Evolutionary conservation across 2,113 vertebrate genomes (phyloP), one percentile per base, ranked within the genome.

Genomic region (Lepisosteus osseus): DNA sequence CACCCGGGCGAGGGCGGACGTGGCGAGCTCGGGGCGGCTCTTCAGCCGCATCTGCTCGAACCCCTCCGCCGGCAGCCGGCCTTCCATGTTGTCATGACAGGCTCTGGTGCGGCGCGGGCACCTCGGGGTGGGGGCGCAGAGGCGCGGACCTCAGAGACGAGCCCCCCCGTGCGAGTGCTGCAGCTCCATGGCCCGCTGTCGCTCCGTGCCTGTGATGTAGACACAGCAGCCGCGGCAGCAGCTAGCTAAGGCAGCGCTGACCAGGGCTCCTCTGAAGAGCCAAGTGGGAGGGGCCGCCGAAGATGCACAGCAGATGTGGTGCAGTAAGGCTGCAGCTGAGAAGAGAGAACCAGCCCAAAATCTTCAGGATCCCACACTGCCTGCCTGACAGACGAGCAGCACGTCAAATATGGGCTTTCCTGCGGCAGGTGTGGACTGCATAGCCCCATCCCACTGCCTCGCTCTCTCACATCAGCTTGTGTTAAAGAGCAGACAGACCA

Each of bases 21-120:
- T 82, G 55, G 89, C 85, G 56, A 86, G 88, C 74, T 80, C 86
- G 74, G 83, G 86, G 86, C 80, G 85, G 87, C 79, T 89, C 80
- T 89, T 90, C 82, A 87, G 85, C 86, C 83, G 90, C 93, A 92
- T 80, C 86, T 90, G 79, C 79, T 95, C 94, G 54, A 87, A 93
- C 74, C 91, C 87, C 83, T 89, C 87, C 45, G 81, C 81, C 63
- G 83, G 84, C 83, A 92, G 73, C 87, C 91, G 89, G 85, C 92
- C 83, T 83, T 95, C 93, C 94, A 94, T 94, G 29, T 86, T 85
- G 80, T 82, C 84, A 86, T 87, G 84, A 86, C 82, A 79, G 74
- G 85, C 85, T 75, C 81, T 76, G 82, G 81, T 83, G 86, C 79
- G 66, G 71, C 68, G 72, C 55, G n/a, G 70, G 76, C 65, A 64